Evolutionary conservation across 1,140 invertebrate genomes (phyloP).

Genomic region (Meteorus sp.): DNA sequence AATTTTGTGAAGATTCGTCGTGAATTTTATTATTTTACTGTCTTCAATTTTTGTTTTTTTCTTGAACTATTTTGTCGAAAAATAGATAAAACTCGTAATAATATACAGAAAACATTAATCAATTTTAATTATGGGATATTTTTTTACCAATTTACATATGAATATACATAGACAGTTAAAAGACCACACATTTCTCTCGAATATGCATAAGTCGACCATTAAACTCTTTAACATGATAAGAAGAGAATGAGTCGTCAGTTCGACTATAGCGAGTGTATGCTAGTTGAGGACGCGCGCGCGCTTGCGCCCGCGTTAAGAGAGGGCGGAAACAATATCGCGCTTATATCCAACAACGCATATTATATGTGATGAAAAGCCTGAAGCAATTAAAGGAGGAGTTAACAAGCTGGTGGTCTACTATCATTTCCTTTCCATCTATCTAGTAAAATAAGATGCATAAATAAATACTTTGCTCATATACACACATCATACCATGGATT

Average conservation of each 20-base stretch:
- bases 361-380: constrained; percentile 16
- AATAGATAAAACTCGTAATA: too few relatives aligned
- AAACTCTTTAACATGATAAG: background rate
- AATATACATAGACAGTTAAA: too few relatives aligned
- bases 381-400: constrained; percentile 33
- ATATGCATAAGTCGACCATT: constrained; percentile 2
- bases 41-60: too few relatives aligned
- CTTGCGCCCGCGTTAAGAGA: background rate
- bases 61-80: too few relatives aligned
- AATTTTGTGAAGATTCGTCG: too few relatives aligned
- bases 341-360: background rate
- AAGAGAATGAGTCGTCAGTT: background rate
- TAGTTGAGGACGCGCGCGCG: too few relatives aligned
- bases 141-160: too few relatives aligned
- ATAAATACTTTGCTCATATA: background rate
- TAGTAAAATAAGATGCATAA: constrained; percentile 37
- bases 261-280: background rate
- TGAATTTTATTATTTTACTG: too few relatives aligned
- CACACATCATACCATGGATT: background rate
- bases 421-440: constrained; percentile 53
- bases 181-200: constrained; percentile 2
- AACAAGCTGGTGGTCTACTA: constrained; percentile 50
- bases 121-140: too few relatives aligned
- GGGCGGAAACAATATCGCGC: background rate
- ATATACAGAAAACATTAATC: too few relatives aligned